Base-by-base conservation (phyloP, 2,113 vertebrate species). In the Campylorhamphus procurvoides region DNA sequence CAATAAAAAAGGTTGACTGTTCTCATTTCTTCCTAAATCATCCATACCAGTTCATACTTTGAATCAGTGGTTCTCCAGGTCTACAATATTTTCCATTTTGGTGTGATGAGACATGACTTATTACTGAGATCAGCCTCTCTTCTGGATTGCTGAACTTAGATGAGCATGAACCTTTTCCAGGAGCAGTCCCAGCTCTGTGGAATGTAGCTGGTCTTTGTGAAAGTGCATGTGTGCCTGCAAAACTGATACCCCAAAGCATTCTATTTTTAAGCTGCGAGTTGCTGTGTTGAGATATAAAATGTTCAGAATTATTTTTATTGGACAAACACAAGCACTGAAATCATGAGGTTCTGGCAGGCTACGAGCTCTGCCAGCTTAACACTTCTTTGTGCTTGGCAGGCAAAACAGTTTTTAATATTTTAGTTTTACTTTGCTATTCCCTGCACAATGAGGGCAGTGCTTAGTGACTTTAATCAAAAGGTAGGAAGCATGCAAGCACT, bases 211-310 rank as follows among this genome's bases (percentile, higher is more conserved):
- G 29, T 91, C 86, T 39, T 53, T 1, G 11, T 89, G 92, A 77
- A 76, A 92, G 86, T 50, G 73, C 29, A 39, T 35, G 69, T 79
- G 72, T 95, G 72, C 83, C 85, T 97, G 78, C 78, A 90, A 85
- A 71, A 78, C 52, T 71, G 91, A 89, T 62, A 88, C 92, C 90
- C 76, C 42, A 60, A 79, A 87, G 66, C 58, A 52, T 91, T 90
- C 92, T 97, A 85, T 96, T 97, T 97, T 97, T 97, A 60, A 92
- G 79, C 66, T 29, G 46, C 0, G 8, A 18, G 83, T 94, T 93
- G 79, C 81, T 25, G 55, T 47, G 83, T 79, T 73, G 68, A 90
- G 88, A 88, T 87, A 74, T 90, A 40, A 80, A 80, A 84, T 68
- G 79, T 58, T 88, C 88, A 83, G 84, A 73, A 87, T 67, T 68